Conservation (phyloP, 2,888 invertebrate genomes). For the Serripes groenlandicus region DNA sequence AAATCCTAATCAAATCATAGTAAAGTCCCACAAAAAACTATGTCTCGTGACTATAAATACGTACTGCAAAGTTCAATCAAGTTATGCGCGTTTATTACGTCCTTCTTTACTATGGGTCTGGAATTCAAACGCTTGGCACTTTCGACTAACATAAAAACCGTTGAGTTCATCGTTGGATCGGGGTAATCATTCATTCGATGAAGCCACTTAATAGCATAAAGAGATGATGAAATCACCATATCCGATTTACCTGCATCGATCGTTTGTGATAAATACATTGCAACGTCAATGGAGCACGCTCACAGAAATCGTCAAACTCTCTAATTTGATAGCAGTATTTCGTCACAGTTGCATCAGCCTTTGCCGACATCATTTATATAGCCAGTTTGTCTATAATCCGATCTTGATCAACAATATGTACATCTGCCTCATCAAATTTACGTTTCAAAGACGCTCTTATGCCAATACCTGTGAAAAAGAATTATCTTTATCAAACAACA, state of each 20-base stretch:
- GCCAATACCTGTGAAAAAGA: too few relatives aligned
- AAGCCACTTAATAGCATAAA: background rate
- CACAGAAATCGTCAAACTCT: background rate
- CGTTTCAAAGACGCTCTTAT: too few relatives aligned
- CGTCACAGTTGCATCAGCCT: background rate
- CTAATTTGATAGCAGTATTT: background rate
- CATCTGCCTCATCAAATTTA: too few relatives aligned
- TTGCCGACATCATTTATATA: background rate
- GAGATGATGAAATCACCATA: background rate
- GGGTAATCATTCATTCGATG: slow-evolving; percentile 17
- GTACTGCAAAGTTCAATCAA: slow-evolving; percentile 18
- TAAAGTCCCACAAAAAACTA: slow-evolving; percentile 27
- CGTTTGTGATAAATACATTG: background rate
- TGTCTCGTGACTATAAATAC: slow-evolving; percentile 2
- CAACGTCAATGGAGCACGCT: background rate
- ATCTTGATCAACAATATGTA: too few relatives aligned
- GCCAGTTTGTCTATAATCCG: background rate
- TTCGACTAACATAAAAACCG: slow-evolving; percentile 26
- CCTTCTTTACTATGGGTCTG: slow-evolving; percentile 24
- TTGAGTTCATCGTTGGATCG: slow-evolving; percentile 30
- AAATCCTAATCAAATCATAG: slow-evolving; percentile 27
- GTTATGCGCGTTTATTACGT: background rate
- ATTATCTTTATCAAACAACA: too few relatives aligned
- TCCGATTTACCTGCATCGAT: background rate
- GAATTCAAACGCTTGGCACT: slow-evolving; percentile 23